Conservation (phyloP, 2,888 invertebrate genomes). For the Lasioglossum morio region DNA sequence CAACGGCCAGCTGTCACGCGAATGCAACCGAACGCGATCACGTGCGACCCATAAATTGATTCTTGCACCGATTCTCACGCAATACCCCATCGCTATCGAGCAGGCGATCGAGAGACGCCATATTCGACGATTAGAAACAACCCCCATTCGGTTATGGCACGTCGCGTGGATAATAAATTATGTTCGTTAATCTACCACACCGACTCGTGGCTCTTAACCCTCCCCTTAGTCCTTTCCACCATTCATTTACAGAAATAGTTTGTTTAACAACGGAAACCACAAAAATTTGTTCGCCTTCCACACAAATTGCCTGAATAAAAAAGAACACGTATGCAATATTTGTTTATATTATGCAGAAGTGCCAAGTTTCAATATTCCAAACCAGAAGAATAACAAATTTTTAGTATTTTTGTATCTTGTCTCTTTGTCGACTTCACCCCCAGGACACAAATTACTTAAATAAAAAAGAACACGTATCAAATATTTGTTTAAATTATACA, state of each 20-base stretch:
- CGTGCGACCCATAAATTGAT: constrained; percentile 57
- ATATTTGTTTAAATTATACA: too few relatives aligned
- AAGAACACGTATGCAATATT: too few relatives aligned
- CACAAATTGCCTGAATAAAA: too few relatives aligned
- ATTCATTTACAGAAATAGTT: neutral
- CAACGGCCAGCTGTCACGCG: constrained; percentile 57
- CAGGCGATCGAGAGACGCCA: constrained; percentile 21
- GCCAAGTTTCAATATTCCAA: too few relatives aligned
- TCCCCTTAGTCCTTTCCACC: neutral
- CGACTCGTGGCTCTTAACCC: neutral
- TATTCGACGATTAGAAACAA: constrained; percentile 28
- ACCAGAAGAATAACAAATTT: too few relatives aligned
- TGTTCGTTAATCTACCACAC: constrained; percentile 32
- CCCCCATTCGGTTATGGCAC: constrained; percentile 33
- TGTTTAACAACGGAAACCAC: neutral
- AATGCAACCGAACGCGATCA: constrained; percentile 42
- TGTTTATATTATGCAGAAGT: too few relatives aligned
- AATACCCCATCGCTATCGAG: constrained; percentile 24
- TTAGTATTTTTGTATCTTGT: too few relatives aligned
- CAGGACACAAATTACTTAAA: too few relatives aligned
- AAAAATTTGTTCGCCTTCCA: too few relatives aligned
- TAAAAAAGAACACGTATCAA: too few relatives aligned
- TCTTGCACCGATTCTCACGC: constrained; percentile 60
- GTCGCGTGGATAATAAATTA: constrained; percentile 45
- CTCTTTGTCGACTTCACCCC: too few relatives aligned